A percentile compares a stretch with the other conserved stretches of the same genome.
These are phyloP conservation scores for Heteromormyrus szaboi DNA, from an alignment of 2,797 vertebrate genomes.

Conservation along the genomic window DNA sequence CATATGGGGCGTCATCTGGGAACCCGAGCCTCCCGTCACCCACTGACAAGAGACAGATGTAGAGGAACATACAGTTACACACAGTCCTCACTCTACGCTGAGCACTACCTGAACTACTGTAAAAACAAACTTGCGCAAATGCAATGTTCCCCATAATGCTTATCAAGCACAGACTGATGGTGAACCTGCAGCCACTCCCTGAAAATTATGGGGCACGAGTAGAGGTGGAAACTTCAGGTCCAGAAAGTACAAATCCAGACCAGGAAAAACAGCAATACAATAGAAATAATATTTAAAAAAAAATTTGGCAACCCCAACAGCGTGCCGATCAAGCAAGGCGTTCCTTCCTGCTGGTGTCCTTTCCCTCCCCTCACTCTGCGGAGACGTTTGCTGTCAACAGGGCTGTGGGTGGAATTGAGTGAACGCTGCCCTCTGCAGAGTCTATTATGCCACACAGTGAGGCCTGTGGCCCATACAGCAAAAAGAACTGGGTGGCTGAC, in stretches of 20 bases:
- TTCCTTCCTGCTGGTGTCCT: neutral
- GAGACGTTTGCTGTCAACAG: neutral
- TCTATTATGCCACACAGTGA: neutral
- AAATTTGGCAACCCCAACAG: neutral
- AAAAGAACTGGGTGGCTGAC: neutral
- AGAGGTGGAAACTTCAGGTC: neutral
- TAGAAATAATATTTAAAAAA: neutral
- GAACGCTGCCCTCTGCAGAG: neutral
- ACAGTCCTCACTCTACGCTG: neutral
- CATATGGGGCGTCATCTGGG: constrained; percentile 75
- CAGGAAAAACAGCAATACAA: neutral
- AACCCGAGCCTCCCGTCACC: constrained; percentile 79
- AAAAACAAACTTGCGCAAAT: neutral
- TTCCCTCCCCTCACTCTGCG: neutral
- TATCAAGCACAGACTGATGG: neutral
- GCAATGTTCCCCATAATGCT: neutral
- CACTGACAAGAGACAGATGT: constrained; percentile 47
- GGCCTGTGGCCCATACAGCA: neutral
- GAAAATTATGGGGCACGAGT: neutral
- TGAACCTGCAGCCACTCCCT: neutral
- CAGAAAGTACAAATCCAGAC: neutral
- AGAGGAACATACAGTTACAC: neutral
- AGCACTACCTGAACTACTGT: neutral
- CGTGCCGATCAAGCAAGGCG: neutral
- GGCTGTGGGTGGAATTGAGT: neutral